phyloP scores from a whole-genome alignment of 2,888 invertebrate genomes.

The Xestobium rufovillosum region DNA sequence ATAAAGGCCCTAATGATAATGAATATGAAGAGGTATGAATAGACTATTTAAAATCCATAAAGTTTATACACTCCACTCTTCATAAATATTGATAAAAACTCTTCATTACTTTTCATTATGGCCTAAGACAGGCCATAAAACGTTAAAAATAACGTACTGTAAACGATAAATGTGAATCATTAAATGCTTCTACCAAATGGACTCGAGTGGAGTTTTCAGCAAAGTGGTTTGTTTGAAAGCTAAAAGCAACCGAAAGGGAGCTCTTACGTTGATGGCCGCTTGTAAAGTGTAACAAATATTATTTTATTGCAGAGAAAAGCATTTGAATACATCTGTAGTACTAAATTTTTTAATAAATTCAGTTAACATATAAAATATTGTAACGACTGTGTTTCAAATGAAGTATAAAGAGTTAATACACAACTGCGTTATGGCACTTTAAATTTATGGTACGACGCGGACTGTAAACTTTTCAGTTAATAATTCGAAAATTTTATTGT shows the following conservation, averaged over 20 bases:
- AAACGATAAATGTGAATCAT: constrained; percentile 33
- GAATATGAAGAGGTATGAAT: too few relatives aligned
- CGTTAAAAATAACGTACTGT: constrained; percentile 30
- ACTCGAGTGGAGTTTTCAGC: constrained; percentile 34
- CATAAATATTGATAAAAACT: constrained; percentile 12
- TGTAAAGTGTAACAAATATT: constrained; percentile 31
- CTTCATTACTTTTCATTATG: constrained; percentile 14
- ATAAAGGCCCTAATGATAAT: too few relatives aligned
- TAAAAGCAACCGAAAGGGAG: constrained; percentile 37
- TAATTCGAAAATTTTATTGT: too few relatives aligned
- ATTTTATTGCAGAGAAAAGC: constrained; percentile 20
- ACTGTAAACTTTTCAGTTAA: too few relatives aligned
- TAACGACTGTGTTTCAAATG: too few relatives aligned
- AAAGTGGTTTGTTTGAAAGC: constrained; percentile 38
- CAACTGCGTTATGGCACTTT: too few relatives aligned
- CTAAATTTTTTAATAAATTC: too few relatives aligned
- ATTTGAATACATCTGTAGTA: not conserved
- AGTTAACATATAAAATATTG: too few relatives aligned
- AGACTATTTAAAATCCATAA: too few relatives aligned
- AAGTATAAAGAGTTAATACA: too few relatives aligned
- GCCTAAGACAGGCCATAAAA: constrained; percentile 21
- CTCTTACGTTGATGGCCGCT: constrained; percentile 33
- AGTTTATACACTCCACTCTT: too few relatives aligned
- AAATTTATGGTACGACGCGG: too few relatives aligned
- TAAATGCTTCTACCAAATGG: constrained; percentile 37